Base-by-base conservation (phyloP, 2,113 vertebrate genomes). In the Uria lomvia region DNA sequence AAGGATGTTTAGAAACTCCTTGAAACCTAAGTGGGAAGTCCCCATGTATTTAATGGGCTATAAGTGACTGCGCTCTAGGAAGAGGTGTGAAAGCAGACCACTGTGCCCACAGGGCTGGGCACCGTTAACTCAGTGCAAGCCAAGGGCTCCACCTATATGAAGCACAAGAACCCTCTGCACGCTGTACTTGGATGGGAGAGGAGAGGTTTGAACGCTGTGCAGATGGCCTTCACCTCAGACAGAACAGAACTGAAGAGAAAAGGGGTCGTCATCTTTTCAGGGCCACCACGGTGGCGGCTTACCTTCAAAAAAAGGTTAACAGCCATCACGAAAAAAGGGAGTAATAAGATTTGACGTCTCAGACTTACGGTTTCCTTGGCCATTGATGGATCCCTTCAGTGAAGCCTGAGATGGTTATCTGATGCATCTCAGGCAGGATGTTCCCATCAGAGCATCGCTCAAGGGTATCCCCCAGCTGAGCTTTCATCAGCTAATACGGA, bases 1-100 rank as follows among this genome's bases (percentile, higher is more conserved):
- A 21, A 82, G 15, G 49, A 84, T 75, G 65, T 81, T 42, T 59
- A 88, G 75, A 74, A 94, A 73, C 68, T 66, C 34, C n/a, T n/a
- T 20, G 79, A 84, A 84, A 83, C 76, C 59, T 20, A 21, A 58
- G 67, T 13, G 47, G 71, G 82, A 77, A 86, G 42, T 65, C 38
- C 30, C 40, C 12, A 7, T 8, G 11, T 29, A 52, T 20, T 67
- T 49, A 29, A 47, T 4, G 7, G 58, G 42, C 53, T 60, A 6
- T 3, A 36, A 67, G 45, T 6, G 21, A 68, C 12, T 26, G 27
- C 9, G 2, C 20, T 23, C 36, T 4, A 20, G 27, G 38, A 4
- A 27, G 56, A 58, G 49, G 43, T 29, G 23, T 50, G 40, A 75
- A 38, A 86, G 59, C 43, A 45, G 36, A 17, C 15, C 45, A 29